A percentile compares a stretch with the other conserved stretches of the same genome.
These are phyloP conservation scores for Ptilonorhynchus violaceus DNA, from an alignment of 2,113 vertebrate species.

Conservation along the genomic window DNA sequence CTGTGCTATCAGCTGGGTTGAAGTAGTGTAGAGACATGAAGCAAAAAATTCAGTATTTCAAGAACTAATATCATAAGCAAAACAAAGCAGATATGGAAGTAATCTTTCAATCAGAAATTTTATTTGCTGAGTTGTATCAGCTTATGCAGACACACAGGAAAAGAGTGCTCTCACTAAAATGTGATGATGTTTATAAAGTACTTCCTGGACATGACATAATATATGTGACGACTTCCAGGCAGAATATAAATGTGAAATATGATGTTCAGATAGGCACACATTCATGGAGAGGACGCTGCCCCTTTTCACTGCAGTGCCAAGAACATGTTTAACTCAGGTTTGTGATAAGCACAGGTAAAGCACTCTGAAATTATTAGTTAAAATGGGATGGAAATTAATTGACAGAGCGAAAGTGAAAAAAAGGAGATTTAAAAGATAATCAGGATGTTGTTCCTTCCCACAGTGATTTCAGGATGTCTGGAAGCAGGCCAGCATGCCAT, in stretches of 20 bases:
- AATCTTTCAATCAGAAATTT: constrained; percentile 14
- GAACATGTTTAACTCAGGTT: background rate
- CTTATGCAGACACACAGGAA: background rate
- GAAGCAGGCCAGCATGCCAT: background rate
- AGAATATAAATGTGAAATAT: background rate
- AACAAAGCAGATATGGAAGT: constrained; percentile 2
- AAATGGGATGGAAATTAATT: background rate
- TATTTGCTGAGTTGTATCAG: background rate
- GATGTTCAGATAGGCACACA: background rate
- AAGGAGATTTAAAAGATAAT: background rate
- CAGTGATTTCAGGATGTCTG: background rate
- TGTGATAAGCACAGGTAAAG: background rate
- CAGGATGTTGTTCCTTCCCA: background rate
- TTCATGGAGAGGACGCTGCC: background rate
- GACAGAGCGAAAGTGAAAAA: background rate
- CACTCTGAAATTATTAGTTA: background rate
- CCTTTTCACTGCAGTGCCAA: background rate
- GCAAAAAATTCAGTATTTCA: constrained; percentile 30
- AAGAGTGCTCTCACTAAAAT: background rate
- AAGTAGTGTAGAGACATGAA: background rate
- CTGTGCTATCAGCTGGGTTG: background rate
- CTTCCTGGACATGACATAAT: background rate
- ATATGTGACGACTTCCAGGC: background rate
- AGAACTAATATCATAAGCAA: background rate
- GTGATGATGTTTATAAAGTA: background rate